Percentiles rank a stretch among this genome's conserved stretches.
phyloP scores from a whole-genome alignment of 2,113 vertebrate species.

The Choloepus hoffmanni region DNA sequence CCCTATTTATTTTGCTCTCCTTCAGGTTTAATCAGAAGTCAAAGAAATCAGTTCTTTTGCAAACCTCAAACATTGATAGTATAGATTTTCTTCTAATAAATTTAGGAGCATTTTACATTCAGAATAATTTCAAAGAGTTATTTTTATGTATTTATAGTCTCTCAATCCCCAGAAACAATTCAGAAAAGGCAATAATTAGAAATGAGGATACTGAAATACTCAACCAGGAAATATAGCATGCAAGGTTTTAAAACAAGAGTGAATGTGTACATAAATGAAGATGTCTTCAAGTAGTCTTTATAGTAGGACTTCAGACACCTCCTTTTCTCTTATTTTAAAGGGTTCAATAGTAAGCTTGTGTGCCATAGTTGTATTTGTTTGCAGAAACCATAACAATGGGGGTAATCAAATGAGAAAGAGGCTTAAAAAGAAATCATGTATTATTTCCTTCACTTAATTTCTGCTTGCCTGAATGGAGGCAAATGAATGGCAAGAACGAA shows the following conservation, averaged over 20 bases:
- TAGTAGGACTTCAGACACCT: neutral
- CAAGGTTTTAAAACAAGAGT: neutral
- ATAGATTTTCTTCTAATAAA: conserved; percentile 34
- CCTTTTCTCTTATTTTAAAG: conserved; percentile 73
- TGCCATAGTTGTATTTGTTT: conserved; percentile 72
- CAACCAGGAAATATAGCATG: conserved; percentile 1
- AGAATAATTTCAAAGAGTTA: neutral
- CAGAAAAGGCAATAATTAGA: conserved; percentile 9
- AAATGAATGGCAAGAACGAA: conserved; percentile 66
- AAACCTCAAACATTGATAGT: conserved; percentile 24
- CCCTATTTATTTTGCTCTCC: conserved; percentile 23
- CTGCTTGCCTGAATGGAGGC: conserved; percentile 70
- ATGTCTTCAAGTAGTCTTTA: neutral
- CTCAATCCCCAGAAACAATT: neutral
- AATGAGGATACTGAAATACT: conserved; percentile 28
- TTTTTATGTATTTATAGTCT: conserved; percentile 61
- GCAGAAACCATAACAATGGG: conserved; percentile 70
- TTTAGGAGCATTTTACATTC: conserved; percentile 33
- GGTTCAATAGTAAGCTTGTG: conserved; percentile 26
- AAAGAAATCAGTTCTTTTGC: conserved; percentile 58
- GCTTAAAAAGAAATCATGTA: conserved; percentile 79
- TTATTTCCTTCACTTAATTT: conserved; percentile 83
- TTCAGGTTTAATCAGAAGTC: conserved; percentile 52
- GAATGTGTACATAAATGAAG: neutral
- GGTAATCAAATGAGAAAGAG: conserved; percentile 81